Evolutionary conservation across 2,113 vertebrate genomes (phyloP).

Genomic region (Psilopogon haemacephalus): DNA sequence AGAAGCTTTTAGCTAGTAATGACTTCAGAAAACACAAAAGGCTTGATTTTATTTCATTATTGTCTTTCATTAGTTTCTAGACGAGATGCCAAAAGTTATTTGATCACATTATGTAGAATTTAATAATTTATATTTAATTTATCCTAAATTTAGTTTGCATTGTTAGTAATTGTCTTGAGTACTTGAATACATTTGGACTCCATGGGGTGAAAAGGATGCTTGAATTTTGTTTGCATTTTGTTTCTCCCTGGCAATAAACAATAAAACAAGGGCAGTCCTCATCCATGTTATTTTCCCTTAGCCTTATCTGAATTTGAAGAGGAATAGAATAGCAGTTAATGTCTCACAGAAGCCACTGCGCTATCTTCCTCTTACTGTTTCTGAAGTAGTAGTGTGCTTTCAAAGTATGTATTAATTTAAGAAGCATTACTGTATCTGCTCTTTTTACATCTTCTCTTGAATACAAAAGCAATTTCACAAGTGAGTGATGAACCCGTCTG

Average conservation of each 20-base stretch:
- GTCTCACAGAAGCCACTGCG: background rate
- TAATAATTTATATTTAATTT: constrained; percentile 5
- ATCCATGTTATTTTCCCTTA: background rate
- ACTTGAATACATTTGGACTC: background rate
- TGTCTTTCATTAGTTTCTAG: background rate
- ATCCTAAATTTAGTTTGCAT: background rate
- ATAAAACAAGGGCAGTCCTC: background rate
- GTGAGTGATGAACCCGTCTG: background rate
- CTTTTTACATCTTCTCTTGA: background rate
- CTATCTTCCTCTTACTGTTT: background rate
- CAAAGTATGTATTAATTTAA: background rate
- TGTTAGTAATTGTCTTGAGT: background rate
- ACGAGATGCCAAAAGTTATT: background rate
- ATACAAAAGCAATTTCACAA: background rate
- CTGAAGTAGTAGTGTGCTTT: background rate
- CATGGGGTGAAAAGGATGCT: background rate
- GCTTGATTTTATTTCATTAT: background rate
- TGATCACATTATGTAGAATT: background rate
- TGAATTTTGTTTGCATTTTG: background rate
- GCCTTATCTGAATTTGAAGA: background rate
- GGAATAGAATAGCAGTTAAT: background rate
- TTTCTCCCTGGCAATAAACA: background rate
- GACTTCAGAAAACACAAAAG: background rate
- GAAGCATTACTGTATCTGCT: background rate
- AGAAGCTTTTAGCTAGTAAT: background rate